phyloP scores from a whole-genome alignment of 2,113 vertebrate genomes.

The Pluvianellus socialis region DNA sequence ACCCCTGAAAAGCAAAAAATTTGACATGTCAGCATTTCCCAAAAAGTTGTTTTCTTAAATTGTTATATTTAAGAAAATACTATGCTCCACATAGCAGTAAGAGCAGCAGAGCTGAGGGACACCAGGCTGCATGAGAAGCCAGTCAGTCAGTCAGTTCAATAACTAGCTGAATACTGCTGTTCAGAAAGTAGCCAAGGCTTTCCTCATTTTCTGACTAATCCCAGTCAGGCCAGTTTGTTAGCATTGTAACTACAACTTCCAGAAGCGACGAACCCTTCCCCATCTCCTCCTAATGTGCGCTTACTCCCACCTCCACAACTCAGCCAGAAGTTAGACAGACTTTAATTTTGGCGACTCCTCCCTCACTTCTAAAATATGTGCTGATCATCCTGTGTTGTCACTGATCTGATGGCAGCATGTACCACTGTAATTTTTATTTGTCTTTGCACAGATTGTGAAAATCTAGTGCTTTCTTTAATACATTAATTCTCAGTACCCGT shows the following conservation, averaged over 20 bases:
- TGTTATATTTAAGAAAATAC: constrained; percentile 6
- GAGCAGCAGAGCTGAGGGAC: neutral
- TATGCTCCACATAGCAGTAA: neutral
- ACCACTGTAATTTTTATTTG: neutral
- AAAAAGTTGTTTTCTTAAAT: constrained; percentile 19
- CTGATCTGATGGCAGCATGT: neutral
- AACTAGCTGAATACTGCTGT: neutral
- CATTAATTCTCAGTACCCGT: neutral
- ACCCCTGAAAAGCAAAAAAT: neutral
- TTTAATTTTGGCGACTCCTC: neutral
- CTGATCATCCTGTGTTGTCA: neutral
- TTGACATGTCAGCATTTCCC: neutral
- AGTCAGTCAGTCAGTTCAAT: neutral
- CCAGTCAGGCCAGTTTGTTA: neutral
- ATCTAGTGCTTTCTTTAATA: neutral
- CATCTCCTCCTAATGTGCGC: neutral
- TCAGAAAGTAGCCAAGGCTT: neutral
- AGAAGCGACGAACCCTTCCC: neutral
- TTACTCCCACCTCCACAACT: neutral
- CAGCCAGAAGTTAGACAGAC: neutral
- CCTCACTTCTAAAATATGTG: neutral
- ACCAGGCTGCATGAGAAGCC: neutral
- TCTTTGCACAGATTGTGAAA: neutral
- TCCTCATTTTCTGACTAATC: neutral
- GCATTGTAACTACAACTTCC: neutral